These are phyloP conservation scores for Hystrix brachyura DNA, from an alignment of 2,113 vertebrate genomes.

Conservation along the genomic window DNA sequence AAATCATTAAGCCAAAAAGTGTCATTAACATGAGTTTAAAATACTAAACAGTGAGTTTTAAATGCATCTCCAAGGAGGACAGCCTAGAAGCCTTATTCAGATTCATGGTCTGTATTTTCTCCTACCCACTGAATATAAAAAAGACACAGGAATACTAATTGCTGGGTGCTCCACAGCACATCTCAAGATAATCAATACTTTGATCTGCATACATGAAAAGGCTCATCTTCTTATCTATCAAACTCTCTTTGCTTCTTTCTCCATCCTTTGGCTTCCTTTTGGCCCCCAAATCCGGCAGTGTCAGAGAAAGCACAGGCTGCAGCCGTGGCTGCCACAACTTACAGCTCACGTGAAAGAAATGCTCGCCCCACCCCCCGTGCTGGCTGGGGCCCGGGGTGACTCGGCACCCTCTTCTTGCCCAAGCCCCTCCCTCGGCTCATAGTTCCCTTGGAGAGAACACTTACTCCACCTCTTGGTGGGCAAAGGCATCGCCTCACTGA, in stretches of 20 bases:
- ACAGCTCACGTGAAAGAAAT: background rate
- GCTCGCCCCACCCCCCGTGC: background rate
- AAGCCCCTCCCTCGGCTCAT: background rate
- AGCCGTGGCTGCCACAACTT: background rate
- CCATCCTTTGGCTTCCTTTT: background rate
- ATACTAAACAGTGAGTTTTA: slow-evolving; percentile 33
- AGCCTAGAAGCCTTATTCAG: background rate
- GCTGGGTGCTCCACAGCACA: slow-evolving; percentile 68
- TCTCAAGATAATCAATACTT: slow-evolving; percentile 56
- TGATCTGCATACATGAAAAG: slow-evolving; percentile 60
- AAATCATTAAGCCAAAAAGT: background rate
- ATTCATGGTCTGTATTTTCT: background rate
- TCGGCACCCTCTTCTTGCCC: background rate
- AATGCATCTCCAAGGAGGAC: background rate
- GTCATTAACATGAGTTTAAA: slow-evolving; percentile 45
- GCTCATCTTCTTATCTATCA: slow-evolving; percentile 62
- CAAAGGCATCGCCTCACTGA: background rate
- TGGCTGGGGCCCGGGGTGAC: background rate
- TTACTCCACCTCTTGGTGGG: background rate
- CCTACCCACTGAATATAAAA: background rate
- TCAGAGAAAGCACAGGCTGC: slow-evolving; percentile 78
- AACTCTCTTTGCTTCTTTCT: background rate
- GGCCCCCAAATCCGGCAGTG: background rate
- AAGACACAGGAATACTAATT: slow-evolving; percentile 15
- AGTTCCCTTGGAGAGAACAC: background rate